A percentile compares a stretch with the other conserved stretches of the same genome.
Evolutionary conservation across 2,113 vertebrate species (phyloP).

Genomic region (Oreochromis tanganicae): DNA sequence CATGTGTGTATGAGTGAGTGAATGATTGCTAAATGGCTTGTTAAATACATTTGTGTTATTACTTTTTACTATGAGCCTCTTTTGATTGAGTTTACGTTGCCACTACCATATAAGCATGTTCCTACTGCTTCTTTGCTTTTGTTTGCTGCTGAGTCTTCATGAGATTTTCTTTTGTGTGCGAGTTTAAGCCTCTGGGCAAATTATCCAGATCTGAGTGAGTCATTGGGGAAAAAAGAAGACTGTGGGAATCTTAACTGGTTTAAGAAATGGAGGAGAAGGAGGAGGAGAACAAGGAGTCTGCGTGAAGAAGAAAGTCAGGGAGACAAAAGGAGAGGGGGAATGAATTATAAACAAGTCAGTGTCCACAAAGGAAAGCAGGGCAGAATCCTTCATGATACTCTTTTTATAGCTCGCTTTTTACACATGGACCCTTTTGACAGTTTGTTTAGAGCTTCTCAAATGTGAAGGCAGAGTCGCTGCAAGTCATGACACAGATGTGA

Average conservation of each 20-base stretch:
- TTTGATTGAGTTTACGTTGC: background rate
- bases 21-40: background rate
- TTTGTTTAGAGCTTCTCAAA: background rate
- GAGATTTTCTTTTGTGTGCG: background rate
- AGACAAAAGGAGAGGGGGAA: background rate
- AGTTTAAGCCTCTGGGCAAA: background rate
- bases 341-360: conserved; percentile 2
- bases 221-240: conserved; percentile 1
- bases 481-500: conserved; percentile 2
- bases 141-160: background rate
- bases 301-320: background rate
- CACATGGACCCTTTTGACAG: background rate
- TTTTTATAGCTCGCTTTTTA: background rate
- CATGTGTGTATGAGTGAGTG: background rate
- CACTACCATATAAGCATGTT: background rate
- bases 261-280: background rate
- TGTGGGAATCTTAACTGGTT: background rate
- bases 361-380: conserved; percentile 1
- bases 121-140: background rate
- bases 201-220: conserved; percentile 20
- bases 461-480: background rate
- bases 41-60: background rate
- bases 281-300: background rate
- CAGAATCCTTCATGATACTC: background rate
- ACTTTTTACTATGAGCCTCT: background rate